Evolutionary conservation across 2,113 vertebrate species (phyloP), one percentile per base, ranked within the genome.

Genomic region (Climacteris rufus): DNA sequence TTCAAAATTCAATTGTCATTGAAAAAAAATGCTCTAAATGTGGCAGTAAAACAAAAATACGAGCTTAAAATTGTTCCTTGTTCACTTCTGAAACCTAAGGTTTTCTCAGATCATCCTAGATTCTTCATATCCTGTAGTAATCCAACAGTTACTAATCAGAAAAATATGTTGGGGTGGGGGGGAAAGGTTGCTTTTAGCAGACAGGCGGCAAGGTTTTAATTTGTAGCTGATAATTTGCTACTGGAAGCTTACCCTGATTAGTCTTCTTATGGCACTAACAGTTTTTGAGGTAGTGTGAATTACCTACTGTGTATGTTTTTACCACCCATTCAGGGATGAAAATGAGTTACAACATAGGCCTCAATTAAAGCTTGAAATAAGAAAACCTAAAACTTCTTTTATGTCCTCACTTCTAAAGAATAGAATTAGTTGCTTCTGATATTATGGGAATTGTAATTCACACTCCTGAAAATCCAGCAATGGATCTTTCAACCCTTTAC

Each of bases 221-320:
- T 99, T 99, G 99, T 98, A 99, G 97, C 98, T 98, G 98, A 99
- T 99, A 99, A 99, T 99, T 99, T 99, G 99, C 98, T 98, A 98
- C 98, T 98, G 98, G 98, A 98, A 98, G 98, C 98, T 98, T 99
- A 98, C 96, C 80, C 97, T 99, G 99, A 99, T 99, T 99, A 99
- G 98, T 98, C 97, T 98, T 98, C 98, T 99, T 98, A 98, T 98
- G 98, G 98, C 98, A 98, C 98, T 98, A 98, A 98, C 99, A 98
- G 98, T 99, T 99, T 99, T 98, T 98, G 99, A 99, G 98, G 98
- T 99, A 98, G 98, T 98, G 98, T 98, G 98, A 99, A 99, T 99
- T 99, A 99, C 99, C 99, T 98, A 98, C 99, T 99, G 99, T 98
- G 99, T 98, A 98, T 99, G 98, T 99, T 99, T 99, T 98, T 98